These are phyloP conservation scores for Leucophenga varia DNA, from an alignment of 1,140 invertebrate species.

Conservation along the genomic window DNA sequence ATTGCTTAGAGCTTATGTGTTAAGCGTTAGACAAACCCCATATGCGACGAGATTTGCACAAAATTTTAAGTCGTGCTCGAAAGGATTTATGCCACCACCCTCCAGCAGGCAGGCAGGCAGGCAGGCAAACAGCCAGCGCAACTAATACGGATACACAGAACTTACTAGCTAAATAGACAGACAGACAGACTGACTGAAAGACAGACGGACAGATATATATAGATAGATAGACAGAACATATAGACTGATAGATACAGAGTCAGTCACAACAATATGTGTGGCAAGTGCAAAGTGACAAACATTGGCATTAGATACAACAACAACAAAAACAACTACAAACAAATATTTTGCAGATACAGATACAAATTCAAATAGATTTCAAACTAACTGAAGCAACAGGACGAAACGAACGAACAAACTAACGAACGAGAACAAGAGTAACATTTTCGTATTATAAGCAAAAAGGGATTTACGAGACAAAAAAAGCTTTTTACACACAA, in stretches of 20 bases:
- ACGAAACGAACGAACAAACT: conserved; percentile 44
- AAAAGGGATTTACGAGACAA: conserved; percentile 44
- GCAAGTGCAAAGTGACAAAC: too few relatives aligned
- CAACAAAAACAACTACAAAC: neutral
- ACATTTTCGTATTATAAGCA: conserved; percentile 48
- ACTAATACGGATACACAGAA: too few relatives aligned
- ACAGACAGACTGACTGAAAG: too few relatives aligned
- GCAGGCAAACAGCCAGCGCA: too few relatives aligned
- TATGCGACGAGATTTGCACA: conserved; percentile 24
- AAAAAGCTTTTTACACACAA: conserved; percentile 9
- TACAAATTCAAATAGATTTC: conserved; percentile 31
- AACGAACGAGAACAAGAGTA: conserved; percentile 33
- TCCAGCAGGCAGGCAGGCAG: too few relatives aligned
- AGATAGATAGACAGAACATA: too few relatives aligned
- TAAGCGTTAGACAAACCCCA: conserved; percentile 46
- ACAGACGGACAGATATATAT: too few relatives aligned
- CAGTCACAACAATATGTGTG: neutral
- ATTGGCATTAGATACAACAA: too few relatives aligned
- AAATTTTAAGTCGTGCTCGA: conserved; percentile 34
- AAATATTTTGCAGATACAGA: conserved; percentile 23
- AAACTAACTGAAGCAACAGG: neutral
- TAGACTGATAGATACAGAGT: too few relatives aligned
- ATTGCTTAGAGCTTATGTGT: conserved; percentile 48
- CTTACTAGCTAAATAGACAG: too few relatives aligned
- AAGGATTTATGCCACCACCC: conserved; percentile 26